These are phyloP conservation scores for Ophion obscuratus DNA, from an alignment of 2,888 invertebrate genomes.

Conservation along the genomic window DNA sequence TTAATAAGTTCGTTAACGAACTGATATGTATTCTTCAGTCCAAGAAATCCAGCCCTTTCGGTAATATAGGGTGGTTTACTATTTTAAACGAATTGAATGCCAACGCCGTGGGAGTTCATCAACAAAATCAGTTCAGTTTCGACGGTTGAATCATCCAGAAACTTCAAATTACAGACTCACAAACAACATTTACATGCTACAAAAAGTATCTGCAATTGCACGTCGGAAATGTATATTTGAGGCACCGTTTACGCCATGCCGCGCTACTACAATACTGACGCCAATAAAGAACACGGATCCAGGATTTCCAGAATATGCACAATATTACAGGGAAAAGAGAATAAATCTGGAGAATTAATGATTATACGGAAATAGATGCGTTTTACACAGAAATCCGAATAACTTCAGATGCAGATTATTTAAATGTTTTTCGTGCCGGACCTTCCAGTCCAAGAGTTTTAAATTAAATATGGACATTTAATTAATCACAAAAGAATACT, in stretches of 20 bases:
- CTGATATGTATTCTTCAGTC: constrained; percentile 75
- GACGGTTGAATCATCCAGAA: constrained; percentile 66
- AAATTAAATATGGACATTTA: constrained; percentile 71
- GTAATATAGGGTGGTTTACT: constrained; percentile 68
- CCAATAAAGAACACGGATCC: constrained; percentile 65
- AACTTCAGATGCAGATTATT: constrained; percentile 52
- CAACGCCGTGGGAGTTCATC: constrained; percentile 80
- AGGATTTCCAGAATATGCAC: neutral
- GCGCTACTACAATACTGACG: constrained; percentile 62
- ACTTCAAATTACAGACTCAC: constrained; percentile 39
- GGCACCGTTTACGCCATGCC: constrained; percentile 75
- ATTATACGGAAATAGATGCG: constrained; percentile 5
- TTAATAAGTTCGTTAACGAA: constrained; percentile 79
- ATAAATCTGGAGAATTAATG: constrained; percentile 3
- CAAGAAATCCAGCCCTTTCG: constrained; percentile 76
- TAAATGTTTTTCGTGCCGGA: constrained; percentile 66
- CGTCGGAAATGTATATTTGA: constrained; percentile 68
- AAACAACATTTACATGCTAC: constrained; percentile 68
- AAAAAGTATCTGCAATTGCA: constrained; percentile 69
- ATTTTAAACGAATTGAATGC: constrained; percentile 81
- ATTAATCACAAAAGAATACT: no score
- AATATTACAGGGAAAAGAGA: constrained; percentile 11
- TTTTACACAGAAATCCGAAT: constrained; percentile 6
- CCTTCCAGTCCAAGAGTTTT: constrained; percentile 60
- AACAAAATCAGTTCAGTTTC: constrained; percentile 73